Evolutionary conservation across 53 echinoderm and acorn worm genomes (phyloP), one percentile per base, ranked within the genome.

Genomic region (Patiria pectinifera): DNA sequence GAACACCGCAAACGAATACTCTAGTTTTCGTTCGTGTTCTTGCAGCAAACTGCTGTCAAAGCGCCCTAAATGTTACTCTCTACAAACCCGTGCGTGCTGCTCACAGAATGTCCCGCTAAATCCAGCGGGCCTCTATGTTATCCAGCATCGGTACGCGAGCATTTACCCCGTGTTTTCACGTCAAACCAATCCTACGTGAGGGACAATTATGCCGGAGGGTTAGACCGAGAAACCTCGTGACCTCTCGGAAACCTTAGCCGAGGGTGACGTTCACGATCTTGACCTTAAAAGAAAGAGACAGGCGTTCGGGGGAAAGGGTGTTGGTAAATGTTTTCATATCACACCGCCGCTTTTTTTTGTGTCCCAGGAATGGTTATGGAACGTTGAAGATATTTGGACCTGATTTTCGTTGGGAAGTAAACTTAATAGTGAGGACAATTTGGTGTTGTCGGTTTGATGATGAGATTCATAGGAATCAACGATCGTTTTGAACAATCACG

Each of bases 241-340:
- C 85, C 69, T 53, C 58, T 47, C 22, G n/a, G 86, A 75, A 86
- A 86, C 86, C 26, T 86, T 46, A 86, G 35, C 72, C 74, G 72
- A 47, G 71, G 72, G 71, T 23, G 48, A 86, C 49, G 86, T 72
- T 74, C 69, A 16, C n/a, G 75, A 49, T 75, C 76, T 48, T 86
- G 86, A 86, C 86, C 86, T 86, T 53, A 43, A 22, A 63, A 69
- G 53, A 66, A 66, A 85, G 10, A 85, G 69, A 85, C 85, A 69
- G 63, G 44, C 69, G 19, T 85, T n/a, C 74, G 74, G 16, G 66
- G 49, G 21, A 86, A 84, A 82, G 25, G 58, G 58, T 82, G 83
- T 79, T 44, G 24, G 44, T 48, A 79, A 79, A 79, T 45, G 19
- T 48, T 16, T 15, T 24, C 74, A 76, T 79, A 45, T 79, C 80